A percentile compares a stretch with the other conserved stretches of the same genome.
phyloP scores from a whole-genome alignment of 2,888 invertebrate species.

The Eupsilia transversa region DNA sequence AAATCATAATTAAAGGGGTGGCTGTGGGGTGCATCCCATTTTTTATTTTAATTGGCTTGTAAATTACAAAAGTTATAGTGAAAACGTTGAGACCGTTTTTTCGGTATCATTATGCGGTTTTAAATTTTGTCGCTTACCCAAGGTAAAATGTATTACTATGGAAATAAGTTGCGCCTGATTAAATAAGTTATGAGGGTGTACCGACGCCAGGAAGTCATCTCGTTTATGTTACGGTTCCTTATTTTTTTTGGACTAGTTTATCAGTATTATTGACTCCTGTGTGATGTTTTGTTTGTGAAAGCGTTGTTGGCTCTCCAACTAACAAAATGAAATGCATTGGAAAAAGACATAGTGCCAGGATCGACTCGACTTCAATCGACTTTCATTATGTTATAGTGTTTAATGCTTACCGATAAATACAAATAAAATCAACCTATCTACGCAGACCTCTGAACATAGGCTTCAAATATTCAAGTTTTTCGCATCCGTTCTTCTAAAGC shows the following conservation, averaged over 20 bases:
- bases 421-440: not conserved
- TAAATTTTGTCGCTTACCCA: constrained; percentile 68
- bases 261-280: constrained; percentile 1
- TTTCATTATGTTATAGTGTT: not conserved
- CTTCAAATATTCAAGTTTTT: not conserved
- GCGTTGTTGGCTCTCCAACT: too few species aligned
- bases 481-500: not conserved
- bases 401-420: not conserved
- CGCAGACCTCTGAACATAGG: too few species aligned
- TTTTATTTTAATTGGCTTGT: constrained; percentile 90
- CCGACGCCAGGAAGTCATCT: constrained; percentile 17
- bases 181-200: constrained; percentile 58
- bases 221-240: constrained; percentile 28
- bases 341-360: not conserved
- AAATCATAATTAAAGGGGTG: constrained; percentile 90
- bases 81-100: constrained; percentile 79
- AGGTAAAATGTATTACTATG: constrained; percentile 68
- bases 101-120: constrained; percentile 75
- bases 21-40: constrained; percentile 85
- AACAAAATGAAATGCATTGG: not conserved
- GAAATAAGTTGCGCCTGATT: constrained; percentile 65
- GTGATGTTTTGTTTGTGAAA: not conserved
- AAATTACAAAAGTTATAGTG: constrained; percentile 89
- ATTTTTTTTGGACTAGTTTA: not conserved
- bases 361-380: too few species aligned